Percentiles rank a stretch among this genome's conserved stretches.
Evolutionary conservation across 2,888 invertebrate species (phyloP).

Genomic region (Catocala nupta): DNA sequence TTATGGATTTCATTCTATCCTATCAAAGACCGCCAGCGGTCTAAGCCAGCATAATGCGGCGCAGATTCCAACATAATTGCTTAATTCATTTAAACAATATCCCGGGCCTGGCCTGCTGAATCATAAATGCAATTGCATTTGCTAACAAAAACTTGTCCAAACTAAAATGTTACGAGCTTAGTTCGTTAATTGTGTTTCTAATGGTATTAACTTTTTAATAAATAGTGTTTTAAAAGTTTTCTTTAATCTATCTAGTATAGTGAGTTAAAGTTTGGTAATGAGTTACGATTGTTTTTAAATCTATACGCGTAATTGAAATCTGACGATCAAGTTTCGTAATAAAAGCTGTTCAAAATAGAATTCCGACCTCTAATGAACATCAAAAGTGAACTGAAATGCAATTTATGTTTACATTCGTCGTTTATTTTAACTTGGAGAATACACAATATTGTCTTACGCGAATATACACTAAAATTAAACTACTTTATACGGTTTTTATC

Average conservation of each 20-base stretch:
- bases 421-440: too few species aligned
- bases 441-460: too few species aligned
- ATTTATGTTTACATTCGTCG: too few species aligned
- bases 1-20: constrained; percentile 8
- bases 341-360: too few species aligned
- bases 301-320: too few species aligned
- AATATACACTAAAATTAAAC: too few species aligned
- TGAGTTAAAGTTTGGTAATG: too few species aligned
- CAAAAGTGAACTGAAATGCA: too few species aligned
- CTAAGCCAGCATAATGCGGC: constrained; percentile 26
- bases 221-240: constrained; percentile 43
- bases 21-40: constrained; percentile 10
- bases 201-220: constrained; percentile 46
- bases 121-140: constrained; percentile 51
- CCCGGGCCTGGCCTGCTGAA: constrained; percentile 32
- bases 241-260: constrained; percentile 4
- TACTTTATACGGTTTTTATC: too few species aligned
- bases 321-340: too few species aligned
- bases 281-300: too few species aligned
- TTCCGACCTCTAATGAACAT: too few species aligned
- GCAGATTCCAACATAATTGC: constrained; percentile 39
- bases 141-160: constrained; percentile 42
- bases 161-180: constrained; percentile 33
- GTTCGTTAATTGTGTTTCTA: constrained; percentile 44
- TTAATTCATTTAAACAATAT: constrained; percentile 45